Evolutionary conservation across 2,888 invertebrate species (phyloP), one percentile per base, ranked within the genome.

Genomic region (Latrodectus elegans): DNA sequence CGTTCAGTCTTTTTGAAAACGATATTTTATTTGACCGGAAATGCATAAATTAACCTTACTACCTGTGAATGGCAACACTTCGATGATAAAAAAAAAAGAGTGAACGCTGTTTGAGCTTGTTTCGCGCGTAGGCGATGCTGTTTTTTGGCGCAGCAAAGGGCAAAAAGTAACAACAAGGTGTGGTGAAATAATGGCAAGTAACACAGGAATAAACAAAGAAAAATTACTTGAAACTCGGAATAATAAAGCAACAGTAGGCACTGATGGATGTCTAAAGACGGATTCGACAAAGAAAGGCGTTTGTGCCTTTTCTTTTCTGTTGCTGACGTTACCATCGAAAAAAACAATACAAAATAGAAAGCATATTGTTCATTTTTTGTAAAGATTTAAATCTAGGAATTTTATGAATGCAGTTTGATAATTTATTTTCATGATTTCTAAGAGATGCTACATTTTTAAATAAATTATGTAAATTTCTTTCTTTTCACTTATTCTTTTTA

Each of bases 131-230:
- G 86, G 86, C 85, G 85, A 82, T 72, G 53, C 65, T 53, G 71
- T 78, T 73, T 60, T 51, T 79, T 73, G 17, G 15, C 68, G 73
- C 26, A 55, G 22, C 60, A 60, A 84, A 78, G 67, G 67, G n/a
- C 73, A 74, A 65, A 71, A n/a, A 77, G 60, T 17, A 53, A 55
- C 71, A 81, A 81, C 72, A 87, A 87, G 86, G 86, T 81, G 86
- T 81, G 84, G 76, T 68, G 64, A 73, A 78, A 84, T 64, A 49
- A 22, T 11, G 78, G 26, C 53, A 52, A 17, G 17, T 73, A 52
- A 53, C 74, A 79, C 17, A 71, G 52, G 65, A n/a, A 52, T 52
- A 17, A 52, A 52, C 49, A 53, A 17, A 73, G 17, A 11, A n/a
- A 14, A 52, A 73, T 53, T 17, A 51, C 17, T 11, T 49, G 52